Evolutionary conservation across 2,888 invertebrate genomes (phyloP), one percentile per base, ranked within the genome.

Genomic region (Archaeoteleia sp.): DNA sequence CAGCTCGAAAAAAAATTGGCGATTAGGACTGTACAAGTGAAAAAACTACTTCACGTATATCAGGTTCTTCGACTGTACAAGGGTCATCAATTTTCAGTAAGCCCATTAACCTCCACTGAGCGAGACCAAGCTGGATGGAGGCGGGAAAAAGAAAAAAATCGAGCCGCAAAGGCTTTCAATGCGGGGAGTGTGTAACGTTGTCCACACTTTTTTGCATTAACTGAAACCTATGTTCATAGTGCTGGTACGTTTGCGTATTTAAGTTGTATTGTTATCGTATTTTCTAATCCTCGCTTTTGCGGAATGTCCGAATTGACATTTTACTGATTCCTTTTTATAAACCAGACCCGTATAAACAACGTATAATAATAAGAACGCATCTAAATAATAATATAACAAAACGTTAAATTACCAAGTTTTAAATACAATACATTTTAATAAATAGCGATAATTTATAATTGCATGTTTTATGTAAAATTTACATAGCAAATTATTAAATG

Each of bases 61-160:
- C 66, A 46, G 42, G 48, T 32, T 54, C 45, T 42, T 34, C 43
- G 42, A 61, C 70, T 68, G 73, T 70, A 73, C 76, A 68, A 63
- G 49, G 66, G 71, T 73, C 77, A 80, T 81, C 80, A 79, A 81
- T 81, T 81, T 78, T 79, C 76, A 70, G 73, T 76, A 78, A 81
- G 76, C 80, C 81, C 80, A 79, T 81, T 81, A 79, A 80, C 78
- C 74, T 76, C 70, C 66, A 63, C 51, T 51, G 71, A 67, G 70
- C 66, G 73, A 72, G 71, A 67, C 71, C 54, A 23, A 25, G 39
- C 34, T 6, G 54, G 58, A 53, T 37, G 53, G 54, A 60, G 49
- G 39, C 30, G 42, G 32, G 42, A 42, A 32, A 12, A 35, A 42
- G 48, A 25, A 54, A 40, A 60, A 51, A 58, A 54, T 48, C 45